Conservation (phyloP, 2,113 vertebrate species). For the Acanthisitta chloris region DNA sequence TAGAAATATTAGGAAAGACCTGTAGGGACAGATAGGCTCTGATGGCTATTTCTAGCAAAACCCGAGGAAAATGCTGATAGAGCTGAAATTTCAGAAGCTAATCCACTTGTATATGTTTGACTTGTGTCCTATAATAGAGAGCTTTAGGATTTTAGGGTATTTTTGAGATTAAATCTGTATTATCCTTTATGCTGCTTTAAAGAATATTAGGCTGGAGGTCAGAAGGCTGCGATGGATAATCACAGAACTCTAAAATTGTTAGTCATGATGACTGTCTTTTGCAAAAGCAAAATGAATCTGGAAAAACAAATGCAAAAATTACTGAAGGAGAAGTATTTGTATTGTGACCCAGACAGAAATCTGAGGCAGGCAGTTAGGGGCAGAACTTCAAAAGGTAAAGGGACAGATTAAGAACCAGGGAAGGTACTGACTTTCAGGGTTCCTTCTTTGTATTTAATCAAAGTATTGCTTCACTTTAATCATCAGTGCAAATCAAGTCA, state of each 20-base stretch:
- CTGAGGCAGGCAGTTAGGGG: background rate
- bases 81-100: background rate
- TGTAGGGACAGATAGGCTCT: background rate
- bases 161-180: background rate
- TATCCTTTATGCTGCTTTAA: background rate
- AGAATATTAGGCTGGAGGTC: background rate
- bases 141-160: background rate
- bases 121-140: background rate
- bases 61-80: background rate
- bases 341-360: background rate
- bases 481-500: background rate
- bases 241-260: background rate
- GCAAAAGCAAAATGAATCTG: background rate
- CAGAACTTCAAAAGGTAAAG: background rate
- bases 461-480: background rate
- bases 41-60: background rate
- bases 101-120: background rate
- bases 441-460: background rate
- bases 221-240: background rate
- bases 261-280: background rate
- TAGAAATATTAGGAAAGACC: background rate
- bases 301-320: background rate
- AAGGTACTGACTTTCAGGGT: background rate
- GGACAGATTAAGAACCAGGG: background rate
- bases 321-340: background rate